phyloP scores from a whole-genome alignment of 2,797 vertebrate species.

The Falco peregrinus region DNA sequence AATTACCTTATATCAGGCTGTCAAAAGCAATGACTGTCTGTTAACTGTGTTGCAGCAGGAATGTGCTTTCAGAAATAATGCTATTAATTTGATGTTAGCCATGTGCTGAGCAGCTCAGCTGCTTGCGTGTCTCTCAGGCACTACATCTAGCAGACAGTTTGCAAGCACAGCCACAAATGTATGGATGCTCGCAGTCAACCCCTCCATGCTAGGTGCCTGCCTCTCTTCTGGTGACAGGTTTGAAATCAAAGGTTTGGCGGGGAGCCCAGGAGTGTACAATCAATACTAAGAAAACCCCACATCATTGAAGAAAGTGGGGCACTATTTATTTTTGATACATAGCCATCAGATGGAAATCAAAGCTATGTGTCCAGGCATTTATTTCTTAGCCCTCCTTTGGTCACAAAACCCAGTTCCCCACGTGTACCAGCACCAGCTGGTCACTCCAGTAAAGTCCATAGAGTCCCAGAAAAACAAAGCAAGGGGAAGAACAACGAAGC shows the following conservation, averaged over 20 bases:
- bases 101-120: not conserved
- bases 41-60: not conserved
- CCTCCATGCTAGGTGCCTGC: not conserved
- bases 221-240: not conserved
- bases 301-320: not conserved
- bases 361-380: not conserved
- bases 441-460: not conserved
- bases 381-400: not conserved
- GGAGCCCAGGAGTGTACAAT: not conserved
- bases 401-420: not conserved
- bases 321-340: not conserved
- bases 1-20: slow-evolving; percentile 29
- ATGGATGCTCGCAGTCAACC: not conserved
- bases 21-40: slow-evolving; percentile 30
- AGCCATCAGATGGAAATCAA: not conserved
- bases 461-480: not conserved
- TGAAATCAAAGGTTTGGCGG: not conserved
- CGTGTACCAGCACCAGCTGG: not conserved
- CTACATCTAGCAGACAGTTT: not conserved
- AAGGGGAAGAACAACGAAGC: not conserved
- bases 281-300: not conserved
- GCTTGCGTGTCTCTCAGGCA: not conserved
- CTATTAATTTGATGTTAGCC: slow-evolving; percentile 21
- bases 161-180: not conserved
- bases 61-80: slow-evolving; percentile 28